Evolutionary conservation across 1,140 invertebrate genomes (phyloP).

Genomic region (Portunus trituberculatus): DNA sequence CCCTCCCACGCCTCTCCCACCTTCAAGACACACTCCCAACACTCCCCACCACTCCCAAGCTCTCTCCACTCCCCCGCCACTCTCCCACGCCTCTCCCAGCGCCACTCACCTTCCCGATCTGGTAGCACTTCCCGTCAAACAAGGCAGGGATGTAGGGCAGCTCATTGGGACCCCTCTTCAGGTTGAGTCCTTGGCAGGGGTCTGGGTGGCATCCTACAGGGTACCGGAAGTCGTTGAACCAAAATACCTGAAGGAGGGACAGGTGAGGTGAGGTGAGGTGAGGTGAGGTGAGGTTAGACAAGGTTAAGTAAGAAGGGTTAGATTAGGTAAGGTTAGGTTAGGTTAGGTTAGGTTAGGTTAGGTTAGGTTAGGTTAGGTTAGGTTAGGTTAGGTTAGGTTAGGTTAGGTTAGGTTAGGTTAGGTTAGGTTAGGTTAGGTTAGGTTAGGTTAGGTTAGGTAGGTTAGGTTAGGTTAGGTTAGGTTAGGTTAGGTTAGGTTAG

Average conservation of each 20-base stretch:
- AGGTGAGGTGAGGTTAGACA: background rate
- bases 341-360: background rate
- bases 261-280: background rate
- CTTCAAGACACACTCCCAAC: background rate
- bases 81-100: background rate
- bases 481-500: too few species aligned
- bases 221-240: slow-evolving; percentile 61
- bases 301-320: too few species aligned
- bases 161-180: slow-evolving; percentile 61
- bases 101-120: slow-evolving; percentile 67
- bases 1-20: background rate
- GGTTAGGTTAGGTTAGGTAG: too few species aligned
- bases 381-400: background rate
- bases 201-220: slow-evolving; percentile 66
- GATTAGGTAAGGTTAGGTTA: too few species aligned
- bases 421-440: too few species aligned
- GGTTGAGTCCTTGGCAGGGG: slow-evolving; percentile 72
- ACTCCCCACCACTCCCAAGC: background rate
- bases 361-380: background rate
- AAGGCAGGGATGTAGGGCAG: slow-evolving; percentile 69
- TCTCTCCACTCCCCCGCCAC: background rate
- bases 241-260: slow-evolving; percentile 66
- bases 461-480: too few species aligned
- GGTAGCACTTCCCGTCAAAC: slow-evolving; percentile 65
- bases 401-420: too few species aligned